phyloP scores from a whole-genome alignment of 2,888 invertebrate genomes.

The Sympetrum striolatum region DNA sequence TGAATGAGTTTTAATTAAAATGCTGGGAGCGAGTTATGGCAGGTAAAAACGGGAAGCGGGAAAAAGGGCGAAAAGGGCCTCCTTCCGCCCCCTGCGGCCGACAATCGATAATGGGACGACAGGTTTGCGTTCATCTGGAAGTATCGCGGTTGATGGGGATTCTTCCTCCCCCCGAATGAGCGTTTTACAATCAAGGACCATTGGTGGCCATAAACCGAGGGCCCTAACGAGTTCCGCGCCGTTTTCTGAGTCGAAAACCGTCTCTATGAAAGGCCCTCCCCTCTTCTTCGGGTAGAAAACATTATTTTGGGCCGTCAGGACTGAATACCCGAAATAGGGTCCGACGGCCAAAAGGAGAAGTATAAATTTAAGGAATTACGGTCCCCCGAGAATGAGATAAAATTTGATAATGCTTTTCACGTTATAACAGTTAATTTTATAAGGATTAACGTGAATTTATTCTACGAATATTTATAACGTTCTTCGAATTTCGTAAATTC shows the following conservation, averaged over 20 bases:
- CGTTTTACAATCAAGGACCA: not conserved
- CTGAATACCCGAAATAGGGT: not conserved
- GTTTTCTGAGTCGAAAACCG: not conserved
- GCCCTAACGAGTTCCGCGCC: not conserved
- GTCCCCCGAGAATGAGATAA: no score
- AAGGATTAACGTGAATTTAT: no score
- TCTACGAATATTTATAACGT: no score
- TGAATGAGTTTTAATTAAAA: slow-evolving; percentile 44
- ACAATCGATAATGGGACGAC: not conserved
- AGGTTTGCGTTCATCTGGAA: not conserved
- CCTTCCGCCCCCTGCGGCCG: not conserved
- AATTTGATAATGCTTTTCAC: no score
- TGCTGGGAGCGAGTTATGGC: slow-evolving; percentile 4
- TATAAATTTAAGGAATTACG: no score
- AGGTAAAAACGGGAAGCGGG: not conserved
- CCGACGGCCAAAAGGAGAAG: no score
- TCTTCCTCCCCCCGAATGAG: not conserved
- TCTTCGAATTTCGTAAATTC: no score
- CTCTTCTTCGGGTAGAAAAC: not conserved
- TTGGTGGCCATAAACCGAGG: not conserved
- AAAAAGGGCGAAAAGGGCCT: not conserved
- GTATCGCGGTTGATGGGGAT: not conserved
- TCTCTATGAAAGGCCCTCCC: not conserved
- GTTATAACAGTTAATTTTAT: no score
- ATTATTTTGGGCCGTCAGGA: not conserved